phyloP scores from a whole-genome alignment of 2,888 invertebrate species.

The Tachina fera region DNA sequence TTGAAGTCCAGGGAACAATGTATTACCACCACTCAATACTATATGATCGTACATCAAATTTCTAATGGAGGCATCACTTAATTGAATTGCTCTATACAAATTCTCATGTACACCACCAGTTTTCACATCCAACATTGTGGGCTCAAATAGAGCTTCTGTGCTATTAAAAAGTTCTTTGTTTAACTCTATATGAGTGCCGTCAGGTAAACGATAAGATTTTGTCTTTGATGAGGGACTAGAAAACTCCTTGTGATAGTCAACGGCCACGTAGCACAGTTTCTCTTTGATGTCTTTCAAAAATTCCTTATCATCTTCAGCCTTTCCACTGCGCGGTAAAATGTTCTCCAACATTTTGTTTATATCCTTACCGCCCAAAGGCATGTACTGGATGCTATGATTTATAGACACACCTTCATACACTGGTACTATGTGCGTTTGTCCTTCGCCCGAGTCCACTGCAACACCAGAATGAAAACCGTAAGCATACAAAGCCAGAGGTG shows the following conservation, averaged over 20 bases:
- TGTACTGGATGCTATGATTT: not conserved
- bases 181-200: constrained; percentile 37
- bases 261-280: constrained; percentile 17
- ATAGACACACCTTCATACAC: constrained; percentile 37
- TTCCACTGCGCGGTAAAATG: constrained; percentile 9
- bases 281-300: constrained; percentile 41
- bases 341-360: constrained; percentile 27
- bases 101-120: constrained; percentile 54
- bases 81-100: constrained; percentile 34
- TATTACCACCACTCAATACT: constrained; percentile 51
- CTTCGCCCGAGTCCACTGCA: constrained; percentile 46
- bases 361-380: constrained; percentile 44
- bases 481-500: constrained; percentile 41
- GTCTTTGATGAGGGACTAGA: not conserved
- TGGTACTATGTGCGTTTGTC: constrained; percentile 51
- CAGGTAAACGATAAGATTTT: constrained; percentile 35
- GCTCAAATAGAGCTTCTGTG: constrained; percentile 32
- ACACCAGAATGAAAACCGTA: constrained; percentile 45
- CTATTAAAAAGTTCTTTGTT: constrained; percentile 23
- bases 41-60: constrained; percentile 42
- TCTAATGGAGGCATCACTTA: constrained; percentile 25
- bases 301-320: not conserved
- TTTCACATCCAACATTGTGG: constrained; percentile 32
- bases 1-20: constrained; percentile 36
- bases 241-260: constrained; percentile 19